Base-by-base conservation (phyloP, 2,113 vertebrate species). In the Bungarus multicinctus region DNA sequence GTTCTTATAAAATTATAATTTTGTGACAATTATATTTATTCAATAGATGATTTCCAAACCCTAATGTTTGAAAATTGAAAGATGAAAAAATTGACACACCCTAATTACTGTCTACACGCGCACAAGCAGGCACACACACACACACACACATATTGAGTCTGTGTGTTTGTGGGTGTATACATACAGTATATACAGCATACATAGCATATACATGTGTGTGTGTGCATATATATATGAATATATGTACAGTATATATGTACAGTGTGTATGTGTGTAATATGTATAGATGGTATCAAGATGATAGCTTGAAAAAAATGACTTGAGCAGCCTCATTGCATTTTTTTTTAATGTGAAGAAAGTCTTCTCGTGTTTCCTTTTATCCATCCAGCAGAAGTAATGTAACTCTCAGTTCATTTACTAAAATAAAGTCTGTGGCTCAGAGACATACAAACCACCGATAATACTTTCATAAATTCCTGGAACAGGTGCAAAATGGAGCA, bases 341-440 rank as follows among this genome's bases (percentile, higher is more conserved):
- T 25, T 53, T 11, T 93, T 55, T 94, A 88, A 43, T 20, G 92
- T 93, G 92, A 95, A 74, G 92, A 96, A 95, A 93, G 92, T 2
- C 52, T 93, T 47, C 89, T 89, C 92, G 86, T 53, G 91, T 92
- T 96, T 94, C 92, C 93, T 85, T 47, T 50, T 94, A 92, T 85
- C 20, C 64, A 85, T 93, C 90, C 89, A 74, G 93, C 93, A 94
- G 86, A 95, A 96, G 94, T 60, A 95, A 94, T 96, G 85, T 94
- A 93, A 95, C 94, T 89, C 87, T 2, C 89, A 93, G 89, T 93
- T 97, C 91, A 92, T 95, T 97, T 97, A 96, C 97, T 95, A 94
- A 96, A 97, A 96, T 96, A 95, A 95, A 96, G 93, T 91, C 34
- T 7, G 92, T 93, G 89, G 94, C 92, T 92, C 86, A 53, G 89